phyloP scores from a whole-genome alignment of 2,888 invertebrate species.

The Anthoptus insignis region DNA sequence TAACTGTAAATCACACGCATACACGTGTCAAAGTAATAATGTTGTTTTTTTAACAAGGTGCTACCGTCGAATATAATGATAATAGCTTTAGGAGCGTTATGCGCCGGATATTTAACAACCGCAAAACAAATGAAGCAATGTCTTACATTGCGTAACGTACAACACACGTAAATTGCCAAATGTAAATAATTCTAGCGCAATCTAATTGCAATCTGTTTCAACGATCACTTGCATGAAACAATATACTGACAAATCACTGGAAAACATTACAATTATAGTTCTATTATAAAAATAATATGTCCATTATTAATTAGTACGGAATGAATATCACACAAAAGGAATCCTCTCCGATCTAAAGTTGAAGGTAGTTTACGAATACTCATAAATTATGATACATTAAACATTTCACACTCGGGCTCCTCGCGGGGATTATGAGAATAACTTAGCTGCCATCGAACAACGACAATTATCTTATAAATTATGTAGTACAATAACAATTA shows the following conservation, averaged over 20 bases:
- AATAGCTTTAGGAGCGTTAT: constrained; percentile 26
- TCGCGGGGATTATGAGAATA: constrained; percentile 19
- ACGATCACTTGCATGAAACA: constrained; percentile 55
- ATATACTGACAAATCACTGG: constrained; percentile 64
- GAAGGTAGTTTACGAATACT: constrained; percentile 35
- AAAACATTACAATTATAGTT: constrained; percentile 60
- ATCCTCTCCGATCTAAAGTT: constrained; percentile 67
- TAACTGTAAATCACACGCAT: constrained; percentile 81
- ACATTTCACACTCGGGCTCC: constrained; percentile 15
- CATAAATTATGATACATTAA: constrained; percentile 29
- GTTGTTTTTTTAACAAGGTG: constrained; percentile 68
- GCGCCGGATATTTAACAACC: constrained; percentile 54
- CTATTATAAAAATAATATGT: constrained; percentile 71
- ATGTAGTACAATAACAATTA: constrained; percentile 57
- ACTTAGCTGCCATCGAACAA: constrained; percentile 33
- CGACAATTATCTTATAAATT: constrained; percentile 35
- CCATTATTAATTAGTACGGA: constrained; percentile 69
- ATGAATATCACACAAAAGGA: constrained; percentile 84
- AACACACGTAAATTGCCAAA: constrained; percentile 56
- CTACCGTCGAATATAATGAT: constrained; percentile 61
- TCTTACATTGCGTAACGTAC: constrained; percentile 70
- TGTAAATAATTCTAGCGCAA: constrained; percentile 79
- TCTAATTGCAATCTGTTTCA: constrained; percentile 76
- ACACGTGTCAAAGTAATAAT: constrained; percentile 70
- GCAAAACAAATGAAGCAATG: constrained; percentile 71